A percentile compares a stretch with the other conserved stretches of the same genome.
Evolutionary conservation across 2,113 vertebrate genomes (phyloP).

Genomic region (Pycnonotus jocosus): DNA sequence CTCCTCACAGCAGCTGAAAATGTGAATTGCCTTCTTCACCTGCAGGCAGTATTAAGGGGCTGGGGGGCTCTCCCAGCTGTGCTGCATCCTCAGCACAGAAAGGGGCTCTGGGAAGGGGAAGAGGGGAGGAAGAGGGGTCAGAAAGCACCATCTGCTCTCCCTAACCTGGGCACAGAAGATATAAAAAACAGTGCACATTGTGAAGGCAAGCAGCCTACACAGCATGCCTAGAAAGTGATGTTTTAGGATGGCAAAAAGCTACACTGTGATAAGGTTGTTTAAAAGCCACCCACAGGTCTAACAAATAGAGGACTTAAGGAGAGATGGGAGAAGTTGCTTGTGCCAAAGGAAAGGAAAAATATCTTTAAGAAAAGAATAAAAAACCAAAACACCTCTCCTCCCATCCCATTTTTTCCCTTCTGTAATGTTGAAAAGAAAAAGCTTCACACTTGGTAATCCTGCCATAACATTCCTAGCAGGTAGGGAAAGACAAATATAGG

Average conservation of each 20-base stretch:
- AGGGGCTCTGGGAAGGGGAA: neutral
- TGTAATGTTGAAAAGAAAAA: neutral
- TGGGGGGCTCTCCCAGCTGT: accelerated
- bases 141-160: neutral
- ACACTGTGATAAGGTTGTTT: neutral
- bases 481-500: neutral
- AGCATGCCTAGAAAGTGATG: neutral
- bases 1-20: neutral
- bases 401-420: neutral
- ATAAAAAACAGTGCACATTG: neutral
- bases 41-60: neutral
- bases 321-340: neutral
- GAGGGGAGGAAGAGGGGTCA: neutral
- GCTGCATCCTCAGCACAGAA: neutral
- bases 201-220: neutral
- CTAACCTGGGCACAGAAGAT: neutral
- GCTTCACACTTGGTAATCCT: neutral
- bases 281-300: neutral
- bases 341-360: neutral
- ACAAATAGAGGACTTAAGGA: neutral
- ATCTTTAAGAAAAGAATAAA: neutral
- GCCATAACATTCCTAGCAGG: neutral
- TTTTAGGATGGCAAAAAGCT: neutral
- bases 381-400: neutral
- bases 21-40: neutral